phyloP scores from a whole-genome alignment of 2,113 vertebrate genomes.

The Forbesichthys agassizii region DNA sequence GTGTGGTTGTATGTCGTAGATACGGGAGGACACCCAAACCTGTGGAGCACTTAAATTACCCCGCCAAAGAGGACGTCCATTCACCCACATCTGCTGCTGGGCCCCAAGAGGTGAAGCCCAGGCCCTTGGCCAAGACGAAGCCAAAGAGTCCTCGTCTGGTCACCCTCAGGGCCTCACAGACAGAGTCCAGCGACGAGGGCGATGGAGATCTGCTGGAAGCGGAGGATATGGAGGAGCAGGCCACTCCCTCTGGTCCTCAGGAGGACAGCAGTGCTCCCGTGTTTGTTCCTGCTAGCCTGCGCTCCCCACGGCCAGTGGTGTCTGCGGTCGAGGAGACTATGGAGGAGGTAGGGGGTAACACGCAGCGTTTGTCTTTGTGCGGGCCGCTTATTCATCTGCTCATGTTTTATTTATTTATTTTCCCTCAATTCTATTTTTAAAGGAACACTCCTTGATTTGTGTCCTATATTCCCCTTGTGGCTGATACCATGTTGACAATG shows the following conservation, averaged over 20 bases:
- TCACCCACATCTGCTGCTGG: conserved; percentile 8
- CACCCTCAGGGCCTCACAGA: conserved; percentile 82
- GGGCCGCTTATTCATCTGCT: neutral
- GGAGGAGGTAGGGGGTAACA: conserved; percentile 82
- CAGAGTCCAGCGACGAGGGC: conserved; percentile 81
- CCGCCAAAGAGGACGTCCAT: conserved; percentile 58
- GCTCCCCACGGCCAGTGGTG: conserved; percentile 77
- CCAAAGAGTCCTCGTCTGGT: conserved; percentile 78
- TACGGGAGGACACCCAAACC: conserved; percentile 75
- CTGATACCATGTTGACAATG: neutral
- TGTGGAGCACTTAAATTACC: conserved; percentile 61
- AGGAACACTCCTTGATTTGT: too few relatives aligned
- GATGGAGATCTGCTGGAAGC: conserved; percentile 38
- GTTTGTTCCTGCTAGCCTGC: conserved; percentile 86
- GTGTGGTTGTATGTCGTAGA: conserved; percentile 26
- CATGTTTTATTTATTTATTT: conserved; percentile 1
- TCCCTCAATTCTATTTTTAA: neutral
- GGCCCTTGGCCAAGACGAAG: conserved; percentile 56
- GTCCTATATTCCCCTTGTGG: too few relatives aligned
- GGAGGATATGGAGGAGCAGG: conserved; percentile 64
- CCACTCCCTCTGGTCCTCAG: conserved; percentile 66
- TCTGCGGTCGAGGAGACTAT: conserved; percentile 86
- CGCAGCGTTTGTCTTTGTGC: neutral
- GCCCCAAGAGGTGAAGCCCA: conserved; percentile 59
- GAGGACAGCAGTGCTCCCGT: conserved; percentile 82